Evolutionary conservation across 2,797 vertebrate genomes (phyloP).

Genomic region (Danio aesculapii): DNA sequence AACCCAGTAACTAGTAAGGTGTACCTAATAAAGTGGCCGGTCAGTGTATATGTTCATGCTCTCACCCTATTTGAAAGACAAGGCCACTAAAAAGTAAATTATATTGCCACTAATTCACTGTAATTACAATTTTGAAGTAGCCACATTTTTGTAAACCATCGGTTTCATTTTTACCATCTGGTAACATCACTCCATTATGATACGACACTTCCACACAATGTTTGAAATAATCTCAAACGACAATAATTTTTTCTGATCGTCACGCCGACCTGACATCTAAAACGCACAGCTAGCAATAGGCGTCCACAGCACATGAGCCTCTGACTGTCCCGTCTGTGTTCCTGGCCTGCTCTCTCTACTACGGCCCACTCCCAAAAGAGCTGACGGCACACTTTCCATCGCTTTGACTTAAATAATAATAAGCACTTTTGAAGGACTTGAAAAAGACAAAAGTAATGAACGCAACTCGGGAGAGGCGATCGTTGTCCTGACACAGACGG

Average conservation of each 20-base stretch:
- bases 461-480: conserved; percentile 47
- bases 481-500: conserved; percentile 50
- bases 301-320: conserved; percentile 19
- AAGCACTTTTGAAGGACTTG: conserved; percentile 68
- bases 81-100: too few relatives aligned
- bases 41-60: too few relatives aligned
- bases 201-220: too few relatives aligned
- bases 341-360: conserved; percentile 32
- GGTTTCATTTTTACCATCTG: too few relatives aligned
- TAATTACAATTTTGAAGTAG: too few relatives aligned
- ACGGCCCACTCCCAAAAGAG: conserved; percentile 50
- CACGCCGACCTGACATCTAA: conserved; percentile 1
- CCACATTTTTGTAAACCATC: too few relatives aligned
- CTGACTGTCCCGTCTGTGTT: conserved; percentile 36
- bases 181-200: too few relatives aligned
- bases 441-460: conserved; percentile 68
- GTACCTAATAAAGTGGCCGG: too few relatives aligned
- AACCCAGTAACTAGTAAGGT: too few relatives aligned
- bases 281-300: conserved; percentile 2
- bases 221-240: not conserved
- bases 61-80: too few relatives aligned
- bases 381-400: conserved; percentile 57
- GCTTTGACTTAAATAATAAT: conserved; percentile 64
- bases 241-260: not conserved
- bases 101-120: too few relatives aligned